Evolutionary conservation across 2,797 vertebrate species (phyloP), one percentile per base, ranked within the genome.

Genomic region (Myripristis jacobus): DNA sequence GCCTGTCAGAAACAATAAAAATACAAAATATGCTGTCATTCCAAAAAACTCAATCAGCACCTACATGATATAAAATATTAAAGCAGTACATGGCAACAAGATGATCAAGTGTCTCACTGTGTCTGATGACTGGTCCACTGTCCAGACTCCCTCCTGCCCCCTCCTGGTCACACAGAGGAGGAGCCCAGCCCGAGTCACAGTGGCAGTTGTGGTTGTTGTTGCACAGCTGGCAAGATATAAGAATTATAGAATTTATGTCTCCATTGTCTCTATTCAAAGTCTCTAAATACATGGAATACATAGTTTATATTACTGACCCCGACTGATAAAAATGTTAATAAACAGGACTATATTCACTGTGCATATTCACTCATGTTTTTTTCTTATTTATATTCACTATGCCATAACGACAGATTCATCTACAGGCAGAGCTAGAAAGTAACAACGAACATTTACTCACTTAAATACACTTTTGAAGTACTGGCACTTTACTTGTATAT

Each of bases 151-250:
- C 98, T 8, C 98, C 98, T 0, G 84, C 81, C 19, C 98, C 98
- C 0, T 59, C 64, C 22, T 93, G 89, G 60, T 91, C 83, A 77
- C 98, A 99, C 83, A 92, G 92, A 0, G 97, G 98, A 8, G 98
- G 98, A 0, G 94, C 95, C 97, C 97, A 99, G 44, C 96, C 96
- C 0, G 41, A n/a, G 43, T 93, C 67, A 75, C 98, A 99, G 88
- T 99, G 97, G 82, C 97, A 99, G 90, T 99, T 96, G 71, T 95
- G 95, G 84, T 98, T 97, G 85, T 94, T 94, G 89, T 94, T 94
- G 81, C 94, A 95, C 73, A 92, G 76, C 94, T 95, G 66, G 44
- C 3, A 29, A 79, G 58, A 64, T 15, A 54, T 27, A 4, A 38
- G 16, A 7, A n/a, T n/a, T n/a, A n/a, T n/a, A n/a, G n/a, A n/a